Base-by-base conservation (phyloP, 2,113 vertebrate species). In the Sigmodon hispidus region DNA sequence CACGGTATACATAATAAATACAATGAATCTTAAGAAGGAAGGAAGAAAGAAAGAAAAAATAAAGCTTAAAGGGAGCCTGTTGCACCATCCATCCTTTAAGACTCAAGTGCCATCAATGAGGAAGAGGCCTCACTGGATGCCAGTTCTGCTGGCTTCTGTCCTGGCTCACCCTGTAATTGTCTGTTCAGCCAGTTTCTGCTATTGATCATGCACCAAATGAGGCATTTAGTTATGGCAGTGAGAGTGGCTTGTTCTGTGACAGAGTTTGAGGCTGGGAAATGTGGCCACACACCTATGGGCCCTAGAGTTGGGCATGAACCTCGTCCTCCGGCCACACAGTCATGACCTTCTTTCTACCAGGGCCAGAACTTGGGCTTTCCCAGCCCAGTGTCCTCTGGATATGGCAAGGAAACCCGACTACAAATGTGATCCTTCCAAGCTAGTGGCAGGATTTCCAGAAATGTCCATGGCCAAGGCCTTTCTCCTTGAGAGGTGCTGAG, bases 171-270 rank as follows among this genome's bases (percentile, higher is more conserved):
- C 7, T 3, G 15, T 4, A 57, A 26, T 1, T 10, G 36, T 72
- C 7, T 70, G 36, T 22, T 15, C 13, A 29, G 48, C 55, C 34
- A 29, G 12, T 59, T 55, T 10, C 86, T 87, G 24, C 48, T 55
- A 48, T 29, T 40, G 48, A 50, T 55, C 4, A 3, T 15, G 13
- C 22, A 57, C 29, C 34, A 34, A 16, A 10, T 31, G 15, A 52
- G 43, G 34, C 2, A 0, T 17, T 9, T 31, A 36, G 63, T 59
- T 9, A 29, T 2, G 15, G 6, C 0, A 8, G 52, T 3, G 15
- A 57, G 63, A 70, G 15, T 6, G 48, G 48, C 52, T 31, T 8
- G 22, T 61, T 22, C 31, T 29, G n/a, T 7, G 2, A 40, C 34
- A 40, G 45, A 31, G n/a, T 4, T 19, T 40, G 2, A 81, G 65